Evolutionary conservation across 2,888 invertebrate species (phyloP), one percentile per base, ranked within the genome.

Genomic region (Acanthopleura granulata): DNA sequence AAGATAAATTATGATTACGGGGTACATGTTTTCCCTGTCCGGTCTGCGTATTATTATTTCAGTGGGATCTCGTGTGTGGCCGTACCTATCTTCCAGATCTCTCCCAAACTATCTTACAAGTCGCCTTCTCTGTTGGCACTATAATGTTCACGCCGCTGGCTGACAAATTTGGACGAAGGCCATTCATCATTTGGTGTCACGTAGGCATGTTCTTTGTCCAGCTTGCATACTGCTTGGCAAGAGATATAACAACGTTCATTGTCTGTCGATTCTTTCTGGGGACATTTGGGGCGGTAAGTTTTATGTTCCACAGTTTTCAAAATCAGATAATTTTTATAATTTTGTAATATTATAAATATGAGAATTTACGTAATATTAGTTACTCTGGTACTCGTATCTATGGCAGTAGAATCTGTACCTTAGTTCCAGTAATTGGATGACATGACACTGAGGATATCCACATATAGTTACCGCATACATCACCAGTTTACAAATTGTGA

Each of bases 61-160:
- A 66, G 66, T 27, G 22, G 66, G 66, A 66, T 27, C 29, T 66
- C 3, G 29, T 27, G 22, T 66, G 66, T 66, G 66, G 66, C 25
- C 29, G 16, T 6, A 16, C 22, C 3, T 22, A 6, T 25, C 29
- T 66, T 6, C 16, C 66, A 22, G 66, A 66, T 22, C 22, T 27
- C 16, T 66, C 66, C 22, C 66, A 66, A 27, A 66, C 66, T 6
- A 25, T 27, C 16, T 27, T 66, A 15, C 22, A 27, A 25, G 66
- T 66, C 25, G 66, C 12, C 16, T 27, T 6, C 27, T 22, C 29
- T 1, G 22, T 66, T 22, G 66, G 66, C 12, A 16, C 25, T 3
- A 27, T 27, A 18, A 6, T 66, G 6, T 66, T 66, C 66, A 16
- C 66, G 27, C 25, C 66, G 14, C 22, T 66, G 25, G 22, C 66